Conservation (phyloP, 2,797 vertebrate genomes). For the Myotis vivesi region DNA sequence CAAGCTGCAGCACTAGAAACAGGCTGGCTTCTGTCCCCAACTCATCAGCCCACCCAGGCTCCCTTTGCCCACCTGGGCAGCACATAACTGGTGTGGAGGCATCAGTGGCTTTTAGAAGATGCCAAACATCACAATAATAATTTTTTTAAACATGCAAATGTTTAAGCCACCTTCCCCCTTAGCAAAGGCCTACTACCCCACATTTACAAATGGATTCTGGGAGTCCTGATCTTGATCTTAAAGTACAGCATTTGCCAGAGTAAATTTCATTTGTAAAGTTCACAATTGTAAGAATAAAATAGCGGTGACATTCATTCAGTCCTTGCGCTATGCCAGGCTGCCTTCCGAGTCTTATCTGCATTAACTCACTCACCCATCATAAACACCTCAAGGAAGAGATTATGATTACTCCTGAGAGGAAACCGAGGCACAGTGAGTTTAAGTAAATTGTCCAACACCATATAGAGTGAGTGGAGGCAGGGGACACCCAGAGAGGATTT, state of each 20-base stretch:
- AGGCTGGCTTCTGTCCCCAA: neutral
- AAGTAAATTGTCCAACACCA: neutral
- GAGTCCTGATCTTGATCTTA: neutral
- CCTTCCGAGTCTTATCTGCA: accelerated
- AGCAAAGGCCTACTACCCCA: neutral
- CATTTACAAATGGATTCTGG: neutral
- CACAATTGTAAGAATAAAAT: neutral
- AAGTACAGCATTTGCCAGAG: neutral
- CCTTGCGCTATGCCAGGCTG: neutral
- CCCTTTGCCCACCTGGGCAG: neutral
- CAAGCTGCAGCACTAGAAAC: neutral
- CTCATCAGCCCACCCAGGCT: neutral
- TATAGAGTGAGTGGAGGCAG: neutral
- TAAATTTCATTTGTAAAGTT: neutral
- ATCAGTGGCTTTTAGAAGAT: neutral
- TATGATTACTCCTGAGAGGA: neutral
- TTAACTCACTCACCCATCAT: neutral
- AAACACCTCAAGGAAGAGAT: neutral
- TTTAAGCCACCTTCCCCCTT: neutral
- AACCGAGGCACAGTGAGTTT: accelerated
- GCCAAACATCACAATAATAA: neutral
- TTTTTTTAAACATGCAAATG: neutral
- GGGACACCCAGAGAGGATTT: accelerated
- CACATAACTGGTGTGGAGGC: accelerated
- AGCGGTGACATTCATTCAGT: neutral